Conservation (phyloP, 2,888 invertebrate genomes). For the Deilephila porcellus region DNA sequence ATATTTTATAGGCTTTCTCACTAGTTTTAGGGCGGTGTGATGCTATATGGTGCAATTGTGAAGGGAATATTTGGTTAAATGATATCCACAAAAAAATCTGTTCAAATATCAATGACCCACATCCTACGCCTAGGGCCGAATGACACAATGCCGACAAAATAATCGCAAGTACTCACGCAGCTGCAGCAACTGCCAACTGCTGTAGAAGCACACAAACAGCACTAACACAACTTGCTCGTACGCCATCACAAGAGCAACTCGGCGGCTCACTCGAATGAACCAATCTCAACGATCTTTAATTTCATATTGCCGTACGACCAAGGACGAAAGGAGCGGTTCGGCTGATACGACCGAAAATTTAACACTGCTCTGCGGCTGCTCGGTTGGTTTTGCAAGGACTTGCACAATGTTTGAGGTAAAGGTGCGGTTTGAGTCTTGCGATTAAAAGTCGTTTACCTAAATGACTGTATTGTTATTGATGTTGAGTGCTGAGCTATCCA, state of each 20-base stretch:
- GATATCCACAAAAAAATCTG: no score
- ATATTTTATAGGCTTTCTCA: no score
- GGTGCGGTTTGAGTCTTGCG: not conserved
- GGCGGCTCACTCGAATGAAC: slow-evolving; percentile 60
- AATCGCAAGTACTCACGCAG: slow-evolving; percentile 67
- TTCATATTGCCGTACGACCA: slow-evolving; percentile 61
- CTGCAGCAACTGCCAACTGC: slow-evolving; percentile 68
- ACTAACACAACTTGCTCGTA: slow-evolving; percentile 53
- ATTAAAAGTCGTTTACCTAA: not conserved
- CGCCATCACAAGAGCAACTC: slow-evolving; percentile 47
- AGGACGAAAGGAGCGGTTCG: slow-evolving; percentile 64
- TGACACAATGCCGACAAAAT: not conserved
- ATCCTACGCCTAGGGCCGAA: no score
- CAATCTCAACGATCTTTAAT: slow-evolving; percentile 49
- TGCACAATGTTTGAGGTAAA: slow-evolving; percentile 2
- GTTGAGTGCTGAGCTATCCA: no score
- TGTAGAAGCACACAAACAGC: slow-evolving; percentile 63
- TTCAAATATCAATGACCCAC: no score
- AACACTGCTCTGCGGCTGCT: not conserved
- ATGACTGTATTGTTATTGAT: no score
- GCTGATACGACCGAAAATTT: slow-evolving; percentile 18
- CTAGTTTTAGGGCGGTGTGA: no score
- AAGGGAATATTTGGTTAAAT: no score
- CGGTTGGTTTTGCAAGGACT: slow-evolving; percentile 12
- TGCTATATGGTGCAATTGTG: no score